Conservation (phyloP, 1,140 invertebrate genomes). For the Pseudomyrmex flavicornis region DNA sequence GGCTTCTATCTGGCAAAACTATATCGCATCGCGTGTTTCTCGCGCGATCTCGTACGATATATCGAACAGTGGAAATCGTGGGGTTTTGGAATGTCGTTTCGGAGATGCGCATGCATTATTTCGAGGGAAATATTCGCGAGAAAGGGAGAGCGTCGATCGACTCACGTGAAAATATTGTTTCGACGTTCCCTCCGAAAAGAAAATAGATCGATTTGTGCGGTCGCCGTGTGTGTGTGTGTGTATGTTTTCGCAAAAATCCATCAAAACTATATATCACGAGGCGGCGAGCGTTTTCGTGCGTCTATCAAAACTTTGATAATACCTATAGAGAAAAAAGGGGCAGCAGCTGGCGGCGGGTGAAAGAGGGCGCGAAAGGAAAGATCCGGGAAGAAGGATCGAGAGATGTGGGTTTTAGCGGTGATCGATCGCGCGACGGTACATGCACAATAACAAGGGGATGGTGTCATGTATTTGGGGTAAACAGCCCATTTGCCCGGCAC, state of each 20-base stretch:
- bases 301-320: constrained; percentile 48
- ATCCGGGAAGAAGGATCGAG: constrained; percentile 20
- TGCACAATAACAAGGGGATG: constrained; percentile 75
- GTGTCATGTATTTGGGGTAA: constrained; percentile 75
- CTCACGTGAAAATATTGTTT: constrained; percentile 35
- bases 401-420: constrained; percentile 51
- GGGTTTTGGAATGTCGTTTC: constrained; percentile 22
- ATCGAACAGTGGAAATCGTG: too few relatives aligned
- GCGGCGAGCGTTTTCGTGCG: neutral
- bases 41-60: constrained; percentile 20
- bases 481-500: constrained; percentile 78
- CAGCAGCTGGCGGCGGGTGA: neutral
- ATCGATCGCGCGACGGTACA: constrained; percentile 74
- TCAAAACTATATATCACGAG: neutral
- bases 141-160: neutral
- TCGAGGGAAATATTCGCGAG: constrained; percentile 3
- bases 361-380: constrained; percentile 13
- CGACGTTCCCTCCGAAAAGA: neutral
- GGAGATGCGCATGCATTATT: neutral
- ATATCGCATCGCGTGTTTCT: constrained; percentile 18
- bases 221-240: too few relatives aligned
- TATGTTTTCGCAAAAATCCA: constrained; percentile 1
- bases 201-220: neutral
- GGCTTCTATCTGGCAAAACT: constrained; percentile 19
- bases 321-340: neutral